Percentiles rank a stretch among this genome's conserved stretches.
Evolutionary conservation across 2,888 invertebrate species (phyloP).

Genomic region (Alcis repandata): DNA sequence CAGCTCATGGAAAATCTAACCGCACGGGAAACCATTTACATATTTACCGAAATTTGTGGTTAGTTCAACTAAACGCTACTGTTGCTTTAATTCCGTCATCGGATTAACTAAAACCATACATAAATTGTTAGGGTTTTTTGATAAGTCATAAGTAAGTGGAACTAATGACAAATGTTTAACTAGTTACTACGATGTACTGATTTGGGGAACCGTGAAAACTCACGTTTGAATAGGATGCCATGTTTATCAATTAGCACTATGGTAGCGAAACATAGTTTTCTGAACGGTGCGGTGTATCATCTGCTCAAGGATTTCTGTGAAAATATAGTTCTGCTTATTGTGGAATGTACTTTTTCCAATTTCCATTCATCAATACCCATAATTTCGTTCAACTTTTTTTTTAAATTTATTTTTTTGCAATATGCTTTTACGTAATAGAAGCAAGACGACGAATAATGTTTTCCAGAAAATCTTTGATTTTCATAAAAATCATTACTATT

Average conservation of each 20-base stretch:
- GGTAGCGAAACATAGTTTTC: neutral
- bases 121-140: constrained; percentile 7
- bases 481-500: too few species aligned
- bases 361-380: too few species aligned
- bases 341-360: too few species aligned
- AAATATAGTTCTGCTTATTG: neutral
- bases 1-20: constrained; percentile 16
- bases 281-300: neutral
- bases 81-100: constrained; percentile 22
- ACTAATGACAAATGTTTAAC: constrained; percentile 3
- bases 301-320: neutral
- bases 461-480: too few species aligned
- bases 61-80: constrained; percentile 8
- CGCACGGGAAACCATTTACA: constrained; percentile 9
- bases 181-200: neutral
- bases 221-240: constrained; percentile 12
- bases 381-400: too few species aligned
- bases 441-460: too few species aligned
- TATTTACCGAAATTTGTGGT: constrained; percentile 24
- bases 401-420: too few species aligned
- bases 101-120: neutral
- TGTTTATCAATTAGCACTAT: constrained; percentile 21
- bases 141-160: constrained; percentile 7
- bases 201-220: constrained; percentile 7
- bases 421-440: too few species aligned